Evolutionary conservation across 2,888 invertebrate genomes (phyloP).

Genomic region (Drosophila vallismaia): DNA sequence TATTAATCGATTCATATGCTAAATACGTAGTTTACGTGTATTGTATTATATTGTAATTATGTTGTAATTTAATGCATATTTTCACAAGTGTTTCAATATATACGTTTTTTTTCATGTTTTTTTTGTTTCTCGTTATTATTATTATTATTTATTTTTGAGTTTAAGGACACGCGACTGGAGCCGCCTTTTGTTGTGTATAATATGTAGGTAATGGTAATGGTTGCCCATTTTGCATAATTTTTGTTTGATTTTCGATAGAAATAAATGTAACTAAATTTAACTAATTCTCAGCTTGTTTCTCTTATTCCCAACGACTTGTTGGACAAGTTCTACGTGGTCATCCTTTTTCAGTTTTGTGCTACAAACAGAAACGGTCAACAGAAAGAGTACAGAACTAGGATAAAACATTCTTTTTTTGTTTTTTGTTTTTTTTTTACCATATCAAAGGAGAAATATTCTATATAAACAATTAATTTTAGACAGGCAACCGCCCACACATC

Average conservation of each 20-base stretch:
- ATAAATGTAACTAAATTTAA: slow-evolving; percentile 76
- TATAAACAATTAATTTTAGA: slow-evolving; percentile 54
- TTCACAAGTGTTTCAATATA: slow-evolving; percentile 74
- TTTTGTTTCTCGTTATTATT: slow-evolving; percentile 21
- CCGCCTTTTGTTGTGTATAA: slow-evolving; percentile 25
- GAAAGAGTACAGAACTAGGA: slow-evolving; percentile 49
- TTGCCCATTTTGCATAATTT: slow-evolving; percentile 23
- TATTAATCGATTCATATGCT: slow-evolving; percentile 60
- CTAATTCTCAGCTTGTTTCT: slow-evolving; percentile 55
- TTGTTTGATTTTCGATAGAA: slow-evolving; percentile 61
- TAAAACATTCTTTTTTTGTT: slow-evolving; percentile 16
- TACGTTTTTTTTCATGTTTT: slow-evolving; percentile 16
- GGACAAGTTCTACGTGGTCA: slow-evolving; percentile 54
- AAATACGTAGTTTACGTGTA: slow-evolving; percentile 48
- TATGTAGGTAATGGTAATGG: slow-evolving; percentile 6
- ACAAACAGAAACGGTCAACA: slow-evolving; percentile 58
- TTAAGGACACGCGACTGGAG: slow-evolving; percentile 56
- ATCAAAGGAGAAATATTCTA: slow-evolving; percentile 43
- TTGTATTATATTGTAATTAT: slow-evolving; percentile 21
- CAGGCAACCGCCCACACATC: not conserved
- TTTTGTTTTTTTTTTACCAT: slow-evolving; percentile 2
- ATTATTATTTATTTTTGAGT: slow-evolving; percentile 7
- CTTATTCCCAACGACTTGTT: slow-evolving; percentile 58
- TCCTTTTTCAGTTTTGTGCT: slow-evolving; percentile 62
- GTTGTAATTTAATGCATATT: slow-evolving; percentile 73